Percentiles rank a stretch among this genome's conserved stretches.
Evolutionary conservation across 2,888 invertebrate genomes (phyloP).

Genomic region (Catocala sponsa): DNA sequence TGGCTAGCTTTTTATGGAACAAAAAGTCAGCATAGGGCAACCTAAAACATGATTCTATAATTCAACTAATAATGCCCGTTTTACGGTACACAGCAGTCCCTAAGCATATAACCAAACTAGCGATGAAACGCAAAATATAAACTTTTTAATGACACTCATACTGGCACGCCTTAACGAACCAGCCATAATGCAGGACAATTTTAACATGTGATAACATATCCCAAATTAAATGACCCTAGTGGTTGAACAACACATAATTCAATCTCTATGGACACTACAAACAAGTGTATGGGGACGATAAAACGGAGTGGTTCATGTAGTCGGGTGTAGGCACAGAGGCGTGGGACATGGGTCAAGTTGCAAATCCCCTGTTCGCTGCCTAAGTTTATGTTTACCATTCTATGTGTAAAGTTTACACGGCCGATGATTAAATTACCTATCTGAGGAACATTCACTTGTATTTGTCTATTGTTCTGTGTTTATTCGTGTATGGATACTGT

Average conservation of each 20-base stretch:
- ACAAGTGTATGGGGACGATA: conserved; percentile 64
- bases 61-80: no score
- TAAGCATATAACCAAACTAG: not conserved
- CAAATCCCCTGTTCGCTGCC: conserved; percentile 32
- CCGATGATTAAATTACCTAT: conserved; percentile 45
- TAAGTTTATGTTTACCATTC: conserved; percentile 50
- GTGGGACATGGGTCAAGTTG: conserved; percentile 49
- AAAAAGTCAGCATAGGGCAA: no score
- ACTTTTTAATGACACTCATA: conserved; percentile 31
- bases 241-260: conserved; percentile 59
- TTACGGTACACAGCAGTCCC: no score
- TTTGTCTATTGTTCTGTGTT: conserved; percentile 4
- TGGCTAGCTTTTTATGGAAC: no score
- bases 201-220: conserved; percentile 49
- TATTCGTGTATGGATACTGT: not conserved
- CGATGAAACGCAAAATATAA: conserved; percentile 11
- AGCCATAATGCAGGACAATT: conserved; percentile 26
- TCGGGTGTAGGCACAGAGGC: conserved; percentile 39
- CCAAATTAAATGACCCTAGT: conserved; percentile 57
- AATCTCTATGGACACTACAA: conserved; percentile 63
- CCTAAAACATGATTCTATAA: no score
- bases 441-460: conserved; percentile 25
- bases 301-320: conserved; percentile 56
- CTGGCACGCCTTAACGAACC: conserved; percentile 31
- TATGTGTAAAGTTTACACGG: conserved; percentile 43